phyloP scores from a whole-genome alignment of 1,140 invertebrate genomes.

The Drusus annulatus region DNA sequence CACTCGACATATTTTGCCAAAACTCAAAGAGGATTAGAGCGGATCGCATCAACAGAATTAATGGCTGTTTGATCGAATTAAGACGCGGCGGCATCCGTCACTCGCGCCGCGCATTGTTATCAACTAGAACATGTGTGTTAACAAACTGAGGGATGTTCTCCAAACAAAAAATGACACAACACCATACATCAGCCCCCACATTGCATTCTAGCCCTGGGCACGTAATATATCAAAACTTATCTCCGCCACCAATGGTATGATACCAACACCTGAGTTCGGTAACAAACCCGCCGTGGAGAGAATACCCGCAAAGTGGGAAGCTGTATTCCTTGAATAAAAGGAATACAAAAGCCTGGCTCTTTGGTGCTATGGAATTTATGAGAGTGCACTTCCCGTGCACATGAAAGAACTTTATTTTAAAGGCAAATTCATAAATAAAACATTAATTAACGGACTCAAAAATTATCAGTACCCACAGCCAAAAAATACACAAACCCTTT shows the following conservation, averaged over 20 bases:
- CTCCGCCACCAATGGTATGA: constrained; percentile 1
- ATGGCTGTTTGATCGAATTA: constrained; percentile 17
- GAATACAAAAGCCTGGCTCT: too few species aligned
- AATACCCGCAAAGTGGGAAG: too few species aligned
- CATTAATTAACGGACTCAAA: too few species aligned
- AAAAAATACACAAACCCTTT: too few species aligned
- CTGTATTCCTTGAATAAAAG: too few species aligned
- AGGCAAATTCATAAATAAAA: too few species aligned
- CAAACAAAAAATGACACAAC: constrained; percentile 22
- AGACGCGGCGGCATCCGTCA: constrained; percentile 16
- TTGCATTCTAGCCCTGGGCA: constrained; percentile 19
- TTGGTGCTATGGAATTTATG: too few species aligned
- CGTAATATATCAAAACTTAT: constrained; percentile 22
- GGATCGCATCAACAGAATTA: not conserved
- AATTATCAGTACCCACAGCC: too few species aligned
- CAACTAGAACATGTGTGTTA: constrained; percentile 18
- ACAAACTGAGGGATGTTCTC: constrained; percentile 2
- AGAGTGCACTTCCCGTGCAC: too few species aligned
- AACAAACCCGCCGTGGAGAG: not conserved
- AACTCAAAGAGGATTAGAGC: too few species aligned
- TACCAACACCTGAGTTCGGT: constrained; percentile 8
- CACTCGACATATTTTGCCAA: too few species aligned
- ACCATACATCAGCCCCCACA: not conserved
- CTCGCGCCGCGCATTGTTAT: constrained; percentile 1
- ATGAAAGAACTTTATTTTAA: too few species aligned